Conservation (phyloP, 2,113 vertebrate genomes). For the Apus apus region DNA sequence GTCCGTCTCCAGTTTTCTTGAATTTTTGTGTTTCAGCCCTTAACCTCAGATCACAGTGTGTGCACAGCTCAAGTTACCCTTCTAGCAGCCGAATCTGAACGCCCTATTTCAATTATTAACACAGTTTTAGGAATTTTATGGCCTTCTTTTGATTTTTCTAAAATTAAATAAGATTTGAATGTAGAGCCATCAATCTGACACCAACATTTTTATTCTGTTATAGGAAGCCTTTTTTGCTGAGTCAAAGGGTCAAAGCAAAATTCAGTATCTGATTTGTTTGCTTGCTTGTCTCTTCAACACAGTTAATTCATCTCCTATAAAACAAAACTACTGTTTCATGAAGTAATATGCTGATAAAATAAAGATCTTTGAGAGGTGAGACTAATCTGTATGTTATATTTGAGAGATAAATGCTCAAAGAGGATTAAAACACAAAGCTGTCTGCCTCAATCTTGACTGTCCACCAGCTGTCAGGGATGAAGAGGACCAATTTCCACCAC, state of each 20-base stretch:
- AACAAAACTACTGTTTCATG: not conserved
- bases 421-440: not conserved
- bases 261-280: not conserved
- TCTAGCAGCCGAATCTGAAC: slow-evolving; percentile 61
- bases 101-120: slow-evolving; percentile 56
- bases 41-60: not conserved
- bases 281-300: not conserved
- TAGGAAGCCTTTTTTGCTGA: not conserved
- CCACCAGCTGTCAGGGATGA: not conserved
- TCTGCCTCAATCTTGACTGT: not conserved
- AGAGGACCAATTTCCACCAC: not conserved
- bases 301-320: not conserved
- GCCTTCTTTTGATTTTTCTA: slow-evolving; percentile 38
- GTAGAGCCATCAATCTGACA: not conserved
- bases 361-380: not conserved
- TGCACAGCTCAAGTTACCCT: slow-evolving; percentile 51
- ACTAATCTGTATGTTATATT: not conserved
- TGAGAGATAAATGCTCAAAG: not conserved
- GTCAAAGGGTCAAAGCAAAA: not conserved
- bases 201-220: not conserved
- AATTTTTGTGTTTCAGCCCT: slow-evolving; percentile 8
- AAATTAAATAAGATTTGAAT: slow-evolving; percentile 57
- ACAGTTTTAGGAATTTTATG: slow-evolving; percentile 6
- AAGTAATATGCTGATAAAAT: not conserved
- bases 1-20: not conserved